Conservation (phyloP, 1,140 invertebrate genomes). For the Anastatus disparis region DNA sequence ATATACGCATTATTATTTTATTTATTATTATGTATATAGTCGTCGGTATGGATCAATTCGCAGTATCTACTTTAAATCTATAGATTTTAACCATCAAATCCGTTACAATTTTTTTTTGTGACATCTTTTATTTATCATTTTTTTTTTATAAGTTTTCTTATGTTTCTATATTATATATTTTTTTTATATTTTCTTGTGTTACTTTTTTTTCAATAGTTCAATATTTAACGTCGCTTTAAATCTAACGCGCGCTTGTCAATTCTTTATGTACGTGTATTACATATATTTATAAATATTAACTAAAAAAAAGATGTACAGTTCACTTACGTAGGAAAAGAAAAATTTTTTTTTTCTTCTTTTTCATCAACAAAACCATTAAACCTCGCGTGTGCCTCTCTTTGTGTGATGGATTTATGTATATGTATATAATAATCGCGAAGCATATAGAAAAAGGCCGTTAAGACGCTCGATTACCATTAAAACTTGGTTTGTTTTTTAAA, state of each 20-base stretch:
- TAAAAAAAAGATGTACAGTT: no score
- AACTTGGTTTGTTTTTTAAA: no score
- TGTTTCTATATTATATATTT: no score
- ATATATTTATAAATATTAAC: neutral
- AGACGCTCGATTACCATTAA: conserved; percentile 21
- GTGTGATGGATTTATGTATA: no score
- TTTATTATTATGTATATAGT: conserved; percentile 8
- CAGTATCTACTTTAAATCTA: conserved; percentile 10
- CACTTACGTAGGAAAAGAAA: neutral
- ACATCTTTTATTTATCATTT: no score
- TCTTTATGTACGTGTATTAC: neutral
- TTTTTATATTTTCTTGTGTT: no score
- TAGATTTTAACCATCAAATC: conserved; percentile 16
- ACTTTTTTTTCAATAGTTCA: no score
- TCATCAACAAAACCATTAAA: no score
- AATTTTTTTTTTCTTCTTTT: no score
- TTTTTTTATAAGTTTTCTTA: no score
- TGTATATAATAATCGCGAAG: neutral
- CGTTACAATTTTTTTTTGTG: conserved; percentile 9
- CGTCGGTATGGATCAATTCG: neutral
- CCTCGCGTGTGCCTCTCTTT: neutral
- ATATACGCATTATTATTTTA: neutral
- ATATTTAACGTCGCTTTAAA: no score
- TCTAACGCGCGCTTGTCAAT: no score
- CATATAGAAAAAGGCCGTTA: conserved; percentile 20